Evolutionary conservation across 2,113 vertebrate genomes (phyloP), one percentile per base, ranked within the genome.

Genomic region (Zapus hudsonius): DNA sequence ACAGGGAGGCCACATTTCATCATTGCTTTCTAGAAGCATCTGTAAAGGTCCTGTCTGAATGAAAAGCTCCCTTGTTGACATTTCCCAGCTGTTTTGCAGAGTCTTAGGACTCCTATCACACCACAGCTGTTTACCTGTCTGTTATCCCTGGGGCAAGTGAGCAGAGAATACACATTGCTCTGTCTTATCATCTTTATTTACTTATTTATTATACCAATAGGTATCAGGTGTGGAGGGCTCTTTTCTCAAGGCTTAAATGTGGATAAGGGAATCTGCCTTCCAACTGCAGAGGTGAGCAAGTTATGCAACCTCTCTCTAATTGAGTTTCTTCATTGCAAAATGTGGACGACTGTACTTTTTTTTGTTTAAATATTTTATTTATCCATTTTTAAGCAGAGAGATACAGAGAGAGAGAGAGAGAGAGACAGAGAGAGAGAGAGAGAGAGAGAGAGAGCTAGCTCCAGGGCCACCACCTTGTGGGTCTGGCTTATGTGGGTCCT

Each of bases 1-100:
- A 73, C 36, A 52, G 63, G 92, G n/a, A n/a, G 94, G 86, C n/a
- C 38, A 89, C 40, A 89, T 52, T 38, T 92, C 13, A 25, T 47
- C 86, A 42, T 36, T 25, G n/a, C 78, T 55, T 73, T 64, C 1
- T 66, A 80, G 38, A 87, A 25, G 19, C 19, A 72, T 83, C 40
- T 91, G 31, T 73, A 44, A 76, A 89, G 29, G 31, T 11, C n/a
- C 27, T 27, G 47, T 84, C 40, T 89, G 59, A 92, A 73, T 74
- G 78, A 87, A 90, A 86, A 42, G 0, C 29, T 81, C 23, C n/a
- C 10, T 44, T 90, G 64, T 84, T 92, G 95, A 76, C 52, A 78
- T 87, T 94, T 94, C 81, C 20, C 87, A 89, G 80, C 33, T 78
- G 59, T 94, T 94, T 81, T 78, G 23, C 72, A 89, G 52, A 91